Evolutionary conservation across 2,797 vertebrate species (phyloP).

Genomic region (Poecile montanus): DNA sequence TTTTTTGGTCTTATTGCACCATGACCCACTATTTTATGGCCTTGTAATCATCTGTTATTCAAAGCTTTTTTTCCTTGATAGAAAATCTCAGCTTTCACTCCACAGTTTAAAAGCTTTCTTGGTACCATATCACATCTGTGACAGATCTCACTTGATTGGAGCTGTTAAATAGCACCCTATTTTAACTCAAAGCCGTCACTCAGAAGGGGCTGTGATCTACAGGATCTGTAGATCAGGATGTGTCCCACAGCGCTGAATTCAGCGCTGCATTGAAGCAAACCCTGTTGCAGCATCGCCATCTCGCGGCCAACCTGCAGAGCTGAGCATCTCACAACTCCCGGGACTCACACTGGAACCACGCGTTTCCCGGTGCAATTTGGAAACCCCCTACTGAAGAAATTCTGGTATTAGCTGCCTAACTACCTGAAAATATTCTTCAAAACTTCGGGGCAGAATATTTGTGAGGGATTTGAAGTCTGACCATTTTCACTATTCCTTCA

Average conservation of each 20-base stretch:
- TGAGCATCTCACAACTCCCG: too few species aligned
- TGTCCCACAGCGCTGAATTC: fast-evolving
- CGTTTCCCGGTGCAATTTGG: neutral
- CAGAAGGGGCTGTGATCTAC: neutral
- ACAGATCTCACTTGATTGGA: neutral
- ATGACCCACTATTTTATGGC: neutral
- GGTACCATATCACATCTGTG: neutral
- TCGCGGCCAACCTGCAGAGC: slow-evolving; percentile 15
- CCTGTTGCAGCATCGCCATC: slow-evolving; percentile 57
- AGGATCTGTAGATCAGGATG: too few species aligned
- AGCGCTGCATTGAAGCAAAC: fast-evolving
- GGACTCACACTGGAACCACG: fast-evolving
- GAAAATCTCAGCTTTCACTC: neutral
- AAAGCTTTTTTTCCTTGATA: neutral
- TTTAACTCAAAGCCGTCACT: fast-evolving
- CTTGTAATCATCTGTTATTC: neutral
- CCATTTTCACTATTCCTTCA: neutral
- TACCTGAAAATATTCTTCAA: neutral
- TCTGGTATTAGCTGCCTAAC: too few species aligned
- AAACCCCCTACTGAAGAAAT: neutral
- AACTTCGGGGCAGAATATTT: neutral
- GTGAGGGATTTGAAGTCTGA: neutral
- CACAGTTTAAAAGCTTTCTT: neutral
- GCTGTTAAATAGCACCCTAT: neutral
- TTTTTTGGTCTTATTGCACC: neutral